Percentiles rank a stretch among this genome's conserved stretches.
Evolutionary conservation across 92 coral and sea anemone species (phyloP).

Genomic region (Paragorgia papillata): DNA sequence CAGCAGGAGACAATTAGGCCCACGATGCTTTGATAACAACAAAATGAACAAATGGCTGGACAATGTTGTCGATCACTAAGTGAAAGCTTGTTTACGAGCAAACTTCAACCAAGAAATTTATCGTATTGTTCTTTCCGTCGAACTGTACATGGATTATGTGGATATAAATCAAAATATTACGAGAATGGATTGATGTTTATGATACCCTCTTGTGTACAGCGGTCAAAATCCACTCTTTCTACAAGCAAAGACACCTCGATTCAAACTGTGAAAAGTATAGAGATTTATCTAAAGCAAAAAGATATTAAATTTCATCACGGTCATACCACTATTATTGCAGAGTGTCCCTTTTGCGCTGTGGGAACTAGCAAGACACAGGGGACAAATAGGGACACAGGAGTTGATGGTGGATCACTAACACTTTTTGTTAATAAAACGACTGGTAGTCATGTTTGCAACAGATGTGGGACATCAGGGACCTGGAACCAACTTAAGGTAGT

Average conservation of each 20-base stretch:
- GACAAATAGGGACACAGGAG: slow-evolving; percentile 7
- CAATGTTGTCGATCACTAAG: too few species aligned
- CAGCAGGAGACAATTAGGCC: too few species aligned
- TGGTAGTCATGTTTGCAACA: slow-evolving; percentile 90
- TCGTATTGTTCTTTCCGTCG: too few species aligned
- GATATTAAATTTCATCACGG: slow-evolving; percentile 79
- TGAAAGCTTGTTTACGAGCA: too few species aligned
- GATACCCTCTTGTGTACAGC: too few species aligned
- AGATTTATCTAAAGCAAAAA: slow-evolving; percentile 70
- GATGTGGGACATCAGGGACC: slow-evolving; percentile 81
- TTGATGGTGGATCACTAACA: slow-evolving; percentile 25
- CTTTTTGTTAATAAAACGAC: slow-evolving; percentile 91
- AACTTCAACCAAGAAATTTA: too few species aligned
- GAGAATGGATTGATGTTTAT: too few species aligned
- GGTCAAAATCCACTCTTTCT: slow-evolving; percentile 13
- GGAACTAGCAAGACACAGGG: slow-evolving; percentile 16
- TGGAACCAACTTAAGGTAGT: slow-evolving; percentile 93
- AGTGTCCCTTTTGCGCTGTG: slow-evolving; percentile 72
- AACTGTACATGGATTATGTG: too few species aligned
- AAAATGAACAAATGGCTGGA: too few species aligned
- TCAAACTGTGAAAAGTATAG: slow-evolving; percentile 78
- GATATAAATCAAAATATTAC: too few species aligned
- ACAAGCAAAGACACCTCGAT: slow-evolving; percentile 12
- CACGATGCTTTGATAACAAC: too few species aligned
- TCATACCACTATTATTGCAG: slow-evolving; percentile 82